Percentiles rank a stretch among this genome's conserved stretches.
These are phyloP conservation scores for Flabesymbios commensalis DNA, from an alignment of 2,888 invertebrate genomes.

Conservation along the genomic window DNA sequence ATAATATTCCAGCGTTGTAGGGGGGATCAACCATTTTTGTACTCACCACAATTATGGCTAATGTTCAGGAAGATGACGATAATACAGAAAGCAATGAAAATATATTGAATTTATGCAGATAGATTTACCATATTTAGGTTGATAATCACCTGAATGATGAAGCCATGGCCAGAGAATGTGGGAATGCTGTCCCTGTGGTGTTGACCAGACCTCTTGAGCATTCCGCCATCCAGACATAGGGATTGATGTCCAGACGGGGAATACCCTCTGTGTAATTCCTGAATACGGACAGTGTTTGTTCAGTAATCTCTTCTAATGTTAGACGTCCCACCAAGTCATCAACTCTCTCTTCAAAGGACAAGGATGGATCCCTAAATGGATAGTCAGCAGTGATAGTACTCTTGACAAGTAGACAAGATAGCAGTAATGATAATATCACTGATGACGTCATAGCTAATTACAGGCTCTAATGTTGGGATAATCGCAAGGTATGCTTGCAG, in stretches of 20 bases:
- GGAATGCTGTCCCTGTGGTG: slow-evolving; percentile 52
- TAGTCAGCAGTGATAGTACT: too few species aligned
- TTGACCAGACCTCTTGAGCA: slow-evolving; percentile 52
- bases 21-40: too few species aligned
- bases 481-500: too few species aligned
- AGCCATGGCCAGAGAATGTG: slow-evolving; percentile 53
- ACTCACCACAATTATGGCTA: too few species aligned
- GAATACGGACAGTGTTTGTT: slow-evolving; percentile 20
- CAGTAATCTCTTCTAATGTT: slow-evolving; percentile 44
- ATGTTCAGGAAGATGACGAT: too few species aligned
- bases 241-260: slow-evolving; percentile 44
- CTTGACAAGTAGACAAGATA: too few species aligned
- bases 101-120: background rate
- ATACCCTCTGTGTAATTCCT: slow-evolving; percentile 45
- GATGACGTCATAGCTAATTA: too few species aligned
- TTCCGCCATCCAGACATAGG: slow-evolving; percentile 53
- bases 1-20: too few species aligned
- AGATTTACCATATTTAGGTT: too few species aligned
- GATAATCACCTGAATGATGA: slow-evolving; percentile 51
- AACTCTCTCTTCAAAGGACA: slow-evolving; percentile 50
- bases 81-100: background rate
- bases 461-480: too few species aligned
- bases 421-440: too few species aligned
- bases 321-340: slow-evolving; percentile 49
- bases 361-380: slow-evolving; percentile 50